Base-by-base conservation (phyloP, 2,113 vertebrate species). In the Rhabdomys dilectus region DNA sequence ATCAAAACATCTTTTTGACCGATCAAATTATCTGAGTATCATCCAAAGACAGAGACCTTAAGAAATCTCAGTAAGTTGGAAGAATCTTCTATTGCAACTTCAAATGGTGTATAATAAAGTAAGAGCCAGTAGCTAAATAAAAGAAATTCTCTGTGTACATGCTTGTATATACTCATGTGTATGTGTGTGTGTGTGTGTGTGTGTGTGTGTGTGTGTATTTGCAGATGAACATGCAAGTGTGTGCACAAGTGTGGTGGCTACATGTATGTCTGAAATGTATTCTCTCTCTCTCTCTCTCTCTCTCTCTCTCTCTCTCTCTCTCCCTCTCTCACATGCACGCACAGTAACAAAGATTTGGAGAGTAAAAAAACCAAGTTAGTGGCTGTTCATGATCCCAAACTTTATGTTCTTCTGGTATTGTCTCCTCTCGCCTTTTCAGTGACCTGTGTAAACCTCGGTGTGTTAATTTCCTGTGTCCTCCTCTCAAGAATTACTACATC, bases 31-130 rank as follows among this genome's bases (percentile, higher is more conserved):
- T 90, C 62, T 91, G 58, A 31, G 68, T 39, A 70, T 73, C 36
- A 89, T 87, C 64, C 42, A 94, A 95, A 92, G 81, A 45, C 8
- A 92, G 96, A 62, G 91, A 77, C 19, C 91, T 76, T 73, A 93
- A 88, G 77, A 91, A 56, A 58, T 66, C 34, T 85, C 90, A 22
- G 70, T 85, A 73, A 96, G 58, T 76, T 89, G 53, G 12, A 93
- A 70, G 95, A 85, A 80, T n/a, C 34, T 72, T 86, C 5, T 80
- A 45, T 90, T 94, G 68, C 9, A 96, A 85, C 72, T 96, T 39
- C 80, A 76, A 48, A 73, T 53, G 4, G 60, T 92, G 85, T 22
- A 85, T 70, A 85, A 91, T 75, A 88, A 29, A 62, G 3, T 70
- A 72, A 94, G 39, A 81, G 39, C 34, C 48, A 85, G 51, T 45